Conservation (phyloP, 53 echinoderm and acorn worm genomes). For the Paracentrotus lividus region DNA sequence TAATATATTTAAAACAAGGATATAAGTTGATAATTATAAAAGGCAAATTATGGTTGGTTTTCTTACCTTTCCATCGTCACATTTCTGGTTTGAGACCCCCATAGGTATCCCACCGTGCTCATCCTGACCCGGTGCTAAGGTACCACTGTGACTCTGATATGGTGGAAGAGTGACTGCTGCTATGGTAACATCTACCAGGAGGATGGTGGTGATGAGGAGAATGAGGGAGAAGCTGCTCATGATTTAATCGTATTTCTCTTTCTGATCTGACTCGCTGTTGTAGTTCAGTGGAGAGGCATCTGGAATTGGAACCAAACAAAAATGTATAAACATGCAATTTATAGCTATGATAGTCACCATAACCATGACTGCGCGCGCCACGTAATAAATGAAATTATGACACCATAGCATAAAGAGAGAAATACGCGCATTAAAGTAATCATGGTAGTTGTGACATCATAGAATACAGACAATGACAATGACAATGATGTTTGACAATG, state of each 20-base stretch:
- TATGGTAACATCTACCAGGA: conserved; percentile 42
- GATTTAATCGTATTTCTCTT: neutral
- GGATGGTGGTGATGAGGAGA: neutral
- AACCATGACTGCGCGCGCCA: neutral
- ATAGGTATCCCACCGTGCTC: conserved; percentile 80
- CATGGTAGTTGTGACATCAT: neutral
- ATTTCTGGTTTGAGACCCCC: conserved; percentile 67
- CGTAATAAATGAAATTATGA: neutral
- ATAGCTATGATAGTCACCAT: neutral
- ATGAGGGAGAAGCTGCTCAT: neutral
- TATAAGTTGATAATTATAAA: too few relatives aligned
- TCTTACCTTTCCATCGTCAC: conserved; percentile 78
- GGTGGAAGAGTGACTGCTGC: conserved; percentile 16
- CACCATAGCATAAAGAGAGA: neutral
- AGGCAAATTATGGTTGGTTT: too few relatives aligned
- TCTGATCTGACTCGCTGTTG: neutral
- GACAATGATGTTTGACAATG: too few relatives aligned
- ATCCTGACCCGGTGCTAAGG: conserved; percentile 28
- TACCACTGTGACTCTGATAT: conserved; percentile 54
- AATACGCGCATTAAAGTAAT: neutral
- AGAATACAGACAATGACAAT: neutral
- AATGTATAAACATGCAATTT: neutral
- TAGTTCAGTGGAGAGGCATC: neutral
- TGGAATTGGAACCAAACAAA: neutral
- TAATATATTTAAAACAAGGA: too few relatives aligned